These are phyloP conservation scores for Heteractis magnifica DNA, from an alignment of 92 coral and sea anemone genomes.

Conservation along the genomic window DNA sequence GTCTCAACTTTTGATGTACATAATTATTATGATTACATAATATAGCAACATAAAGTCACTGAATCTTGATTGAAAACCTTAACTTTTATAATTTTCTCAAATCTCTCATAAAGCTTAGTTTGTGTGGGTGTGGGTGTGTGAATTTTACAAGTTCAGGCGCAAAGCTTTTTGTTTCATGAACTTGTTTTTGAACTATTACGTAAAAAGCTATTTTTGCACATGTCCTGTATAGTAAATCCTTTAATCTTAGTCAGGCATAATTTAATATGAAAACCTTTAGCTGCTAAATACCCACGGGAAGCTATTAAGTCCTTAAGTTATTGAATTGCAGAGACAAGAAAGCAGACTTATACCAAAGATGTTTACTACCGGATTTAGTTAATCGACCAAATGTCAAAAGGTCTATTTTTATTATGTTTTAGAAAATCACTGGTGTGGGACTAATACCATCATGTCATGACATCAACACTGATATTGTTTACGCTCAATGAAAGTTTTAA, in stretches of 20 bases:
- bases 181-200: too few relatives aligned
- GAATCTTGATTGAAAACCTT: too few relatives aligned
- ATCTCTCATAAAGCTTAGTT: too few relatives aligned
- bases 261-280: background rate
- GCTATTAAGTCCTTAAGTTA: background rate
- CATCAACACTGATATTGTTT: background rate
- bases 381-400: background rate
- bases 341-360: background rate
- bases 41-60: too few relatives aligned
- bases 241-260: background rate
- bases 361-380: background rate
- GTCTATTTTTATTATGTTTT: background rate
- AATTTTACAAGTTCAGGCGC: too few relatives aligned
- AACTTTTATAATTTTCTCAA: too few relatives aligned
- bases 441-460: background rate
- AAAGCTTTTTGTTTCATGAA: too few relatives aligned
- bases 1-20: too few relatives aligned
- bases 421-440: background rate
- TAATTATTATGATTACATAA: too few relatives aligned
- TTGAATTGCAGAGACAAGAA: background rate
- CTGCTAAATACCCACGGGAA: background rate
- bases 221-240: background rate
- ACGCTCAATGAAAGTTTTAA: background rate
- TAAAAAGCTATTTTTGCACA: too few relatives aligned
- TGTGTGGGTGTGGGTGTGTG: too few relatives aligned